Evolutionary conservation across 2,113 vertebrate genomes (phyloP).

Genomic region (Enhydra lutris): DNA sequence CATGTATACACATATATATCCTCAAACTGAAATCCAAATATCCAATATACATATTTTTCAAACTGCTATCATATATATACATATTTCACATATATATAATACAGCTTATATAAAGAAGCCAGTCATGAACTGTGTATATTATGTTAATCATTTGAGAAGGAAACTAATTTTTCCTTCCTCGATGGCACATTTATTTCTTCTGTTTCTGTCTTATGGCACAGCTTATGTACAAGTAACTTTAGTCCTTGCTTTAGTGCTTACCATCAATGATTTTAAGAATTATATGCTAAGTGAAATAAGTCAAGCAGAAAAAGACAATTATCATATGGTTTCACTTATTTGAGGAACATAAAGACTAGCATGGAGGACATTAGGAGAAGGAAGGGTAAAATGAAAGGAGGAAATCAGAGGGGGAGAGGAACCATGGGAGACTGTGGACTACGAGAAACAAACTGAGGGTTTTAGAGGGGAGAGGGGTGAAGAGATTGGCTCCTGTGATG

Average conservation of each 20-base stretch:
- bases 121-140: not conserved
- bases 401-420: too few species aligned
- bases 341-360: too few species aligned
- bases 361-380: too few species aligned
- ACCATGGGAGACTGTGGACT: too few species aligned
- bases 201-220: not conserved
- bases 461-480: too few species aligned
- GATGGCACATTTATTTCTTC: not conserved
- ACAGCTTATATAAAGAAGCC: not conserved
- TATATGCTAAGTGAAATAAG: not conserved
- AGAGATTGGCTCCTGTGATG: too few species aligned
- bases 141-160: constrained; percentile 26
- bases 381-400: too few species aligned
- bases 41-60: not conserved
- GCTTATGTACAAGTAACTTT: not conserved
- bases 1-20: not conserved
- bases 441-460: too few species aligned
- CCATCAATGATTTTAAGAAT: not conserved
- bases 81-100: not conserved
- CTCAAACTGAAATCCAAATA: not conserved
- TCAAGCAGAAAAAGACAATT: too few species aligned
- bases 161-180: not conserved
- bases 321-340: too few species aligned
- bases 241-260: constrained; percentile 3
- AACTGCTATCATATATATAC: not conserved